Evolutionary conservation across 2,888 invertebrate genomes (phyloP).

Genomic region (Apamea crenata): DNA sequence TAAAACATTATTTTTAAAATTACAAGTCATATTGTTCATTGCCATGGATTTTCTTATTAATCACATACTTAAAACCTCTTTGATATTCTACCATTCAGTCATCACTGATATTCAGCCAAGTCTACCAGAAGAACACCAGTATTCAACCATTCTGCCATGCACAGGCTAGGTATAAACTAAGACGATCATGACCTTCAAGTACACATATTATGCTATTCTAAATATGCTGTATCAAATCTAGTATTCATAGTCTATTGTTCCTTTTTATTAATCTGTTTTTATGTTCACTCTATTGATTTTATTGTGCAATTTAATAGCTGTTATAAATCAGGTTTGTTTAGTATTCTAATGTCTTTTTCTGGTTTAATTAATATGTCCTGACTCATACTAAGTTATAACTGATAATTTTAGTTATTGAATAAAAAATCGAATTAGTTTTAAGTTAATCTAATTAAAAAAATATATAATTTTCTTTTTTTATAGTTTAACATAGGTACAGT

Average conservation of each 20-base stretch:
- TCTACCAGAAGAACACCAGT: background rate
- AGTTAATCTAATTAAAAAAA: background rate
- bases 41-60: background rate
- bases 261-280: slow-evolving; percentile 8
- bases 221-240: slow-evolving; percentile 3
- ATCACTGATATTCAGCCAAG: background rate
- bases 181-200: slow-evolving; percentile 26
- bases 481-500: background rate
- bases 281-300: background rate
- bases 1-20: slow-evolving; percentile 13
- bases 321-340: background rate
- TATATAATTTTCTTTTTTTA: background rate
- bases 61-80: background rate
- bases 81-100: background rate
- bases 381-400: background rate
- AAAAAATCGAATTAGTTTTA: slow-evolving; percentile 5
- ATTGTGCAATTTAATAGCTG: background rate
- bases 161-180: no score
- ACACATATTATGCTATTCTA: background rate
- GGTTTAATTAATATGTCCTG: background rate
- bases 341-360: slow-evolving; percentile 13
- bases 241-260: slow-evolving; percentile 25
- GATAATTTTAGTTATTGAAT: background rate
- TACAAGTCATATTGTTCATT: background rate
- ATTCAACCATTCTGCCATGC: background rate